Base-by-base conservation (phyloP, 2,113 vertebrate genomes). In the Struthio camelus region DNA sequence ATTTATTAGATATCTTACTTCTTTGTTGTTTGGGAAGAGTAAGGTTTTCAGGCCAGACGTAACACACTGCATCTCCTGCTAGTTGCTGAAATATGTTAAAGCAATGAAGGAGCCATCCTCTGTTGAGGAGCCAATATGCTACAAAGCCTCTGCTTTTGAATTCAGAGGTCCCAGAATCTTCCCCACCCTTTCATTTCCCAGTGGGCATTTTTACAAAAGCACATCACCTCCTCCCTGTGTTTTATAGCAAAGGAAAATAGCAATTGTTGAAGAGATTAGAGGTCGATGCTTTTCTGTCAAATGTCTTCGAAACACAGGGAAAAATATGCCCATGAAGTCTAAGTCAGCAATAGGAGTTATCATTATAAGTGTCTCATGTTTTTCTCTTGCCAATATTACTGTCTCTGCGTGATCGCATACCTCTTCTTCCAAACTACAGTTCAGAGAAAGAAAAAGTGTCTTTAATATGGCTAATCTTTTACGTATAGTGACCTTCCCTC, bases 171-270 rank as follows among this genome's bases (percentile, higher is more conserved):
- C 78, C 65, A 62, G 25, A 48, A 16, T 16, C 40, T 44, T 77
- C 59, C 54, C 24, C 40, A 28, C 4, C 3, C 12, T 34, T 36
- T 25, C 18, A 2, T 28, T 64, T n/a, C 85, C 6, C 50, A 22
- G 25, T 19, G 36, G 23, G 14, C 30, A 9, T 18, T 54, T 53
- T 24, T 20, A 27, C 19, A 76, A 72, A 78, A 62, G 6, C 40
- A 2, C 1, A 0, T 0, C n/a, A 64, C 0, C 15, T 46, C 27
- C 48, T 34, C 79, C 24, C 13, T 64, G 56, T 3, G 36, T 25
- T 5, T 25, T 5, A 58, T 0, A 44, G 61, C 4, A 19, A 50
- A 71, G 51, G 20, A 48, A 30, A 79, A 11, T 0, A 77, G 40
- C 22, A 23, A 5, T 50, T 30, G 19, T 0, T 36, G 71, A 8